Base-by-base conservation (phyloP, 2,888 invertebrate species). In the Barypeithes pellucidus region DNA sequence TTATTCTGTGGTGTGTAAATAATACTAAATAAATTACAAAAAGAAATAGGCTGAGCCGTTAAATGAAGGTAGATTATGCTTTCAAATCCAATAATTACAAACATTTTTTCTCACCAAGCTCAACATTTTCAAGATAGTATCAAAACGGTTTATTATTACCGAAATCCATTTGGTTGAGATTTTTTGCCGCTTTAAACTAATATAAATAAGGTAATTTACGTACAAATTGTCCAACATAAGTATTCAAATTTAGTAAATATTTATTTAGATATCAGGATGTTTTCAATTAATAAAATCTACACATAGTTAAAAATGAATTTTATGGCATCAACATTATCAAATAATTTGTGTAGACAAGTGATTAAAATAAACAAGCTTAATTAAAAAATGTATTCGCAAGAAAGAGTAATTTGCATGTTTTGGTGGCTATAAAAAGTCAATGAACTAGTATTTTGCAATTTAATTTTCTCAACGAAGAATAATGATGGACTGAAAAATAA, bases 301-400 rank as follows among this genome's bases (percentile, higher is more conserved):
- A 66, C 41, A 16, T 36, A 66, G 54, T 66, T 66, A 66, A 66
- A 18, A 52, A 39, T 66, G 50, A 66, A 41, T 54, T 66, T 66
- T 66, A 66, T 66, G 22, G 41, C 41, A 18, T 57, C 24, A 14
- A 11, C 33, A 57, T 54, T 20, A n/a, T 41, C 43, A 20, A 41
- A 36, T 54, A 41, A 66, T 54, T 66, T 54, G 41, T 66, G 54
- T 45, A 52, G 36, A 66, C 24, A 66, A 47, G 33, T 29, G 47
- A 16, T 36, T 36, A 16, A 45, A 36, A 47, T 47, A 47, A 47
- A 47, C 47, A 18, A 47, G 18, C 20, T 20, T 18, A 20, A 47
- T 47, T 47, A 20, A 47, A 47, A 47, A 47, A 47, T 18, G 20
- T 18, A 22, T 22, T 22, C 22, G 11, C 11, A 50, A 22, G 11